phyloP scores from a whole-genome alignment of 2,888 invertebrate genomes.

The Eupithecia tripunctaria region DNA sequence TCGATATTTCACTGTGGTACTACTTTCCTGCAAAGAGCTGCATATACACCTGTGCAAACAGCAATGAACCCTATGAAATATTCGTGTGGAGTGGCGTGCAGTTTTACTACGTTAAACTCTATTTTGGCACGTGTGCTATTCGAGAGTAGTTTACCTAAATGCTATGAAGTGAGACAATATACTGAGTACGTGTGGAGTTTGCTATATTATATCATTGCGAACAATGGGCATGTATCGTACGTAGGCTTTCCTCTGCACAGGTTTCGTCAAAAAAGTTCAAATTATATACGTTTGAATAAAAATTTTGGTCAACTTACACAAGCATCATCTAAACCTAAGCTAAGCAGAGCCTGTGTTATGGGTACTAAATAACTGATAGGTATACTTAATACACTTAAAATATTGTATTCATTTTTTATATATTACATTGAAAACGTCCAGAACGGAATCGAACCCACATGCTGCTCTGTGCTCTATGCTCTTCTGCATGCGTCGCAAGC shows the following conservation, averaged over 20 bases:
- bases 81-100: conserved; percentile 12
- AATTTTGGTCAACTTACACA: too few species aligned
- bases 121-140: conserved; percentile 34
- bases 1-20: conserved; percentile 26
- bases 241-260: not conserved
- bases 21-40: conserved; percentile 20
- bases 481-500: too few species aligned
- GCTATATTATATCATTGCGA: not conserved
- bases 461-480: too few species aligned
- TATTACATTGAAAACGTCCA: too few species aligned
- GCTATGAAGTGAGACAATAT: not conserved
- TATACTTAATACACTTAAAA: too few species aligned
- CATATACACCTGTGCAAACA: conserved; percentile 13
- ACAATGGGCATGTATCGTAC: not conserved
- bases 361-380: too few species aligned
- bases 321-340: too few species aligned
- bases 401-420: too few species aligned
- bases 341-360: too few species aligned
- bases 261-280: not conserved
- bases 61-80: conserved; percentile 5
- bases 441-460: too few species aligned
- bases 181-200: not conserved
- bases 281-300: too few species aligned
- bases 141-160: conserved; percentile 1
- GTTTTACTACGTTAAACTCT: conserved; percentile 28